A percentile compares a stretch with the other conserved stretches of the same genome.
Conservation (phyloP, 2,888 invertebrate genomes). For the Crocallis elinguaria region DNA sequence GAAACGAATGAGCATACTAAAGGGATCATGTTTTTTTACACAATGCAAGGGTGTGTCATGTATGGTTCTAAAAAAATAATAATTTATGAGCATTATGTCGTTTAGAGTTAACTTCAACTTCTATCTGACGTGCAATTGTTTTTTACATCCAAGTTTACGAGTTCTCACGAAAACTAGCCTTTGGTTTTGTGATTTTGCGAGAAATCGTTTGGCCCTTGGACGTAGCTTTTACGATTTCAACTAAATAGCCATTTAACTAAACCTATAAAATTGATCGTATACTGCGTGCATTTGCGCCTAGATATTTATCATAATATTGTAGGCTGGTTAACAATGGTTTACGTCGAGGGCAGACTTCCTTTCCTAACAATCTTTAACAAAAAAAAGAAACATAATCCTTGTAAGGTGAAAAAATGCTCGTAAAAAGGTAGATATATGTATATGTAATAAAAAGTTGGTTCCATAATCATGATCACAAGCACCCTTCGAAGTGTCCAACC, state of each 20-base stretch:
- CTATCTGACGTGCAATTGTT: too few species aligned
- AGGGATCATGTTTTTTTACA: conserved; percentile 34
- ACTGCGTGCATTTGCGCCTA: neutral
- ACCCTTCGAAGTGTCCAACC: conserved; percentile 31
- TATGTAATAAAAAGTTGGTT: conserved; percentile 19
- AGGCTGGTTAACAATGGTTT: conserved; percentile 3
- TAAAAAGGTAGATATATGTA: conserved; percentile 17
- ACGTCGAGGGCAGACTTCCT: neutral
- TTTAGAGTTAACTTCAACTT: neutral
- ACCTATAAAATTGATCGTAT: conserved; percentile 36
- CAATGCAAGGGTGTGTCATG: conserved; percentile 23
- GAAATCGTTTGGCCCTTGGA: conserved; percentile 33
- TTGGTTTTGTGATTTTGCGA: conserved; percentile 40
- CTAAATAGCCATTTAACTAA: conserved; percentile 43
- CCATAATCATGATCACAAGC: conserved; percentile 21
- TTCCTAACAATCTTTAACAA: too few species aligned
- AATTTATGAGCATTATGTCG: neutral
- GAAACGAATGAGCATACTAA: conserved; percentile 34
- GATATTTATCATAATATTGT: neutral
- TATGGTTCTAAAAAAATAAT: conserved; percentile 15
- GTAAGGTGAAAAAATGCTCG: conserved; percentile 15
- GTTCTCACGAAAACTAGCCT: conserved; percentile 39
- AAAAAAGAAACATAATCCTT: conserved; percentile 1
- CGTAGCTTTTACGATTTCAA: conserved; percentile 46
- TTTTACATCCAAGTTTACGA: conserved; percentile 41